A percentile compares a stretch with the other conserved stretches of the same genome.
Evolutionary conservation across 2,888 invertebrate species (phyloP).

Genomic region (Cepaea hortensis): DNA sequence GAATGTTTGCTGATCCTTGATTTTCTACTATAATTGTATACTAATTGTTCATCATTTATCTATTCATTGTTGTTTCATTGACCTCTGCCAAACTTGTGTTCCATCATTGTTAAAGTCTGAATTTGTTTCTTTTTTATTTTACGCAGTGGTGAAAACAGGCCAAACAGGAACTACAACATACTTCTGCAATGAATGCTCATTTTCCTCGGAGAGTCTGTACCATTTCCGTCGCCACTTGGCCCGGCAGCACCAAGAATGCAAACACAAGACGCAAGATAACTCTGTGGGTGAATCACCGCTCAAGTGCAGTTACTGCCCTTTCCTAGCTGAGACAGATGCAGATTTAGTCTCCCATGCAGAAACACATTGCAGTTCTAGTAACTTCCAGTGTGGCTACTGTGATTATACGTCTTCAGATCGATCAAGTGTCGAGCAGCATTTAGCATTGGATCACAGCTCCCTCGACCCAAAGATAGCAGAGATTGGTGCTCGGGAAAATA

Average conservation of each 20-base stretch:
- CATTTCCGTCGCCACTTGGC: conserved; percentile 63
- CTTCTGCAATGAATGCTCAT: conserved; percentile 58
- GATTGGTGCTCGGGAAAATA: not conserved
- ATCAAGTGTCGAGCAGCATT: conserved; percentile 38
- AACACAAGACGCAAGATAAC: conserved; percentile 52
- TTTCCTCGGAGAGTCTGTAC: conserved; percentile 55
- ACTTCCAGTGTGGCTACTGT: conserved; percentile 62
- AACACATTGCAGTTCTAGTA: conserved; percentile 56
- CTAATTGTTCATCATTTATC: not conserved
- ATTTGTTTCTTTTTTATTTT: not conserved
- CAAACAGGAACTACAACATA: conserved; percentile 45
- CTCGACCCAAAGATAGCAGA: conserved; percentile 47
- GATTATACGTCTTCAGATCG: conserved; percentile 45
- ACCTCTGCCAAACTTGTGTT: not conserved
- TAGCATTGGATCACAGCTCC: conserved; percentile 31
- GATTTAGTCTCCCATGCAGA: conserved; percentile 60
- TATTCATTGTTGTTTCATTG: not conserved
- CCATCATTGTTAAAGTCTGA: not conserved
- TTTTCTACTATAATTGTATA: not conserved
- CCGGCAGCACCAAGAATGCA: conserved; percentile 56
- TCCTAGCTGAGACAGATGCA: conserved; percentile 45
- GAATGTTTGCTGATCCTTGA: not conserved
- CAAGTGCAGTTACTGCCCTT: conserved; percentile 62
- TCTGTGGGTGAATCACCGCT: conserved; percentile 54
- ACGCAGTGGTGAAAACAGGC: not conserved